phyloP scores from a whole-genome alignment of 2,797 vertebrate species.

The Dicrostonyx torquatus region DNA sequence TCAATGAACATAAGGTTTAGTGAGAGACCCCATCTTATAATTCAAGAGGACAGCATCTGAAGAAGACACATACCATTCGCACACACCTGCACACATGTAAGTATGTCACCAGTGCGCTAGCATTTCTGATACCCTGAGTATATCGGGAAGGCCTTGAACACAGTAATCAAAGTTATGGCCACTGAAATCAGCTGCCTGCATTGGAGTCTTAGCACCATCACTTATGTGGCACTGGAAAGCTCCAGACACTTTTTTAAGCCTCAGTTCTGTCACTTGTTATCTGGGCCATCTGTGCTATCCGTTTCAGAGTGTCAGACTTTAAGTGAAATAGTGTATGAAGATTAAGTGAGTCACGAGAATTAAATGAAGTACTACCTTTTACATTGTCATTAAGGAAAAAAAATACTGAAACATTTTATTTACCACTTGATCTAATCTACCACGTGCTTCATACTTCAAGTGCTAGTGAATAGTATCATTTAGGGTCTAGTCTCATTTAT shows the following conservation, averaged over 20 bases:
- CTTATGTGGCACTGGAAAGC: neutral
- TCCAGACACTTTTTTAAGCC: neutral
- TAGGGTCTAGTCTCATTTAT: conserved; percentile 14
- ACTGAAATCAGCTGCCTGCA: neutral
- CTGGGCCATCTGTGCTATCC: neutral
- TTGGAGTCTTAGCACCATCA: neutral
- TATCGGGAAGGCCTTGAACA: neutral
- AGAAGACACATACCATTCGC: neutral
- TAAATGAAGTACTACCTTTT: neutral
- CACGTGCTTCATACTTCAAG: neutral
- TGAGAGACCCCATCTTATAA: neutral
- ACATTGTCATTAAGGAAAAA: neutral
- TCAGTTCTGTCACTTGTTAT: neutral
- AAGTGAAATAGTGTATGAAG: neutral
- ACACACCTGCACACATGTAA: neutral
- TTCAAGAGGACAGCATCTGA: neutral
- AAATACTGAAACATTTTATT: neutral
- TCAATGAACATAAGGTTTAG: neutral
- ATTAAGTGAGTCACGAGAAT: neutral
- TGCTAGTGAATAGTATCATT: neutral
- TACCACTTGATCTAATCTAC: neutral
- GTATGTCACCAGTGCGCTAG: neutral
- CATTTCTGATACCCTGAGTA: neutral
- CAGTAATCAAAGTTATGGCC: neutral
- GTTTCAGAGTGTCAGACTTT: neutral